Percentiles rank a stretch among this genome's conserved stretches.
Evolutionary conservation across 2,888 invertebrate genomes (phyloP).

Genomic region (Lamellibrachia satsuma): DNA sequence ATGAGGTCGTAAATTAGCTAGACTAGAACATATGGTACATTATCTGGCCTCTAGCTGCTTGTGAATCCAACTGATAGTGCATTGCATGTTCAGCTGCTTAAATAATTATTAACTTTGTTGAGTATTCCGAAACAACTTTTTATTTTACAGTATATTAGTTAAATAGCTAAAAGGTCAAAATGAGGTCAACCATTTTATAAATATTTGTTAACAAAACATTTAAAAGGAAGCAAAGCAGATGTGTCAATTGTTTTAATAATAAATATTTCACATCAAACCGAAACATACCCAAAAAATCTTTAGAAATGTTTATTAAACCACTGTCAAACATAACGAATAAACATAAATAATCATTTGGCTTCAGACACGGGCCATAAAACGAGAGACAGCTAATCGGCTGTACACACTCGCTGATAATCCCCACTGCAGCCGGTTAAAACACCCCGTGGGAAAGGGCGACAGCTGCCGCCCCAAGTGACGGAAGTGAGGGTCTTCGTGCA

Average conservation of each 20-base stretch:
- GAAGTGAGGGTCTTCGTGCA: neutral
- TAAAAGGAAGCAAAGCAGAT: neutral
- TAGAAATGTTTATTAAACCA: neutral
- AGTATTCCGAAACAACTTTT: neutral
- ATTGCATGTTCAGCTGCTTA: conserved; percentile 10
- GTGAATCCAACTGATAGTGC: neutral
- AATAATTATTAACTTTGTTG: neutral
- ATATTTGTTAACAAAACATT: too few relatives aligned
- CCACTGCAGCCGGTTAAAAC: neutral
- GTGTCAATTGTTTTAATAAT: neutral
- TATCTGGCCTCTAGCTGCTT: neutral
- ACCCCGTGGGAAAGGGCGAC: conserved; percentile 9
- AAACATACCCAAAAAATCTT: neutral
- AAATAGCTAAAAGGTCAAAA: neutral
- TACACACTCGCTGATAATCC: conserved; percentile 13
- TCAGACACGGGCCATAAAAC: neutral
- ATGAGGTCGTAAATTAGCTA: neutral
- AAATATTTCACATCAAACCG: neutral
- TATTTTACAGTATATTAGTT: neutral
- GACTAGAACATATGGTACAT: neutral
- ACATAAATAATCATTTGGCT: neutral
- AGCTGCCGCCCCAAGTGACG: neutral
- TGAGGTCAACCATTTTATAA: too few relatives aligned
- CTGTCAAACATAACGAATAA: neutral
- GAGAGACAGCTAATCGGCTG: neutral